Percentiles rank a stretch among this genome's conserved stretches.
Evolutionary conservation across 2,888 invertebrate genomes (phyloP).

Genomic region (Apodemia zela): DNA sequence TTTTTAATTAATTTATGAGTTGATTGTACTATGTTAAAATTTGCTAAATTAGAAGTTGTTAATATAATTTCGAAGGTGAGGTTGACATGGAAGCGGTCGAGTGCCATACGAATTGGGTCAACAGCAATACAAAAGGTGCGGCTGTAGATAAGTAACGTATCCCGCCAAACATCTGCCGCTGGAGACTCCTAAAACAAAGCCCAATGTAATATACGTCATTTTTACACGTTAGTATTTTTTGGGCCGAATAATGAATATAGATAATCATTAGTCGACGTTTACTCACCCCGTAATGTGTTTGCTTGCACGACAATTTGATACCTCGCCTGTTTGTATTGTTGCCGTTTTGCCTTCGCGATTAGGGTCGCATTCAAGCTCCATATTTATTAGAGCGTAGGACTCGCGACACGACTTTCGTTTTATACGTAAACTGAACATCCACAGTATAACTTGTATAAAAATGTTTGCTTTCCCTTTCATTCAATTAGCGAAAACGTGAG

Average conservation of each 20-base stretch:
- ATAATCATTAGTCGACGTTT: slow-evolving; percentile 72
- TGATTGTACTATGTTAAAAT: slow-evolving; percentile 9
- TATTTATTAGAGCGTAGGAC: slow-evolving; percentile 74
- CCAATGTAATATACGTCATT: slow-evolving; percentile 68
- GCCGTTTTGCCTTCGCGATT: slow-evolving; percentile 75
- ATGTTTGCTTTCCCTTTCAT: slow-evolving; percentile 50
- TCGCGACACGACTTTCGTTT: slow-evolving; percentile 73
- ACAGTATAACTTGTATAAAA: slow-evolving; percentile 44
- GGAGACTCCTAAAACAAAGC: slow-evolving; percentile 69
- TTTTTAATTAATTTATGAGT: not conserved
- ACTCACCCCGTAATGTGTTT: slow-evolving; percentile 74
- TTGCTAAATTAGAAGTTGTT: slow-evolving; percentile 18
- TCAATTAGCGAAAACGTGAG: slow-evolving; percentile 30
- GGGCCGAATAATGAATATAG: slow-evolving; percentile 56
- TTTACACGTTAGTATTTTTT: slow-evolving; percentile 45
- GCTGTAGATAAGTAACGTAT: slow-evolving; percentile 73
- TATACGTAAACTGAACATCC: slow-evolving; percentile 52
- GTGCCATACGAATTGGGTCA: slow-evolving; percentile 73
- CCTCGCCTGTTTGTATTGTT: slow-evolving; percentile 75
- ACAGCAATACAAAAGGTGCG: slow-evolving; percentile 75
- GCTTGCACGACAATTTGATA: slow-evolving; percentile 73
- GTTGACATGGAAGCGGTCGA: slow-evolving; percentile 57
- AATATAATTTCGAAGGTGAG: slow-evolving; percentile 49
- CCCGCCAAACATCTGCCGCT: slow-evolving; percentile 68
- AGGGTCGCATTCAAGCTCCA: slow-evolving; percentile 73